Evolutionary conservation across 1,140 invertebrate genomes (phyloP).

Genomic region (Drosophila baimaii): DNA sequence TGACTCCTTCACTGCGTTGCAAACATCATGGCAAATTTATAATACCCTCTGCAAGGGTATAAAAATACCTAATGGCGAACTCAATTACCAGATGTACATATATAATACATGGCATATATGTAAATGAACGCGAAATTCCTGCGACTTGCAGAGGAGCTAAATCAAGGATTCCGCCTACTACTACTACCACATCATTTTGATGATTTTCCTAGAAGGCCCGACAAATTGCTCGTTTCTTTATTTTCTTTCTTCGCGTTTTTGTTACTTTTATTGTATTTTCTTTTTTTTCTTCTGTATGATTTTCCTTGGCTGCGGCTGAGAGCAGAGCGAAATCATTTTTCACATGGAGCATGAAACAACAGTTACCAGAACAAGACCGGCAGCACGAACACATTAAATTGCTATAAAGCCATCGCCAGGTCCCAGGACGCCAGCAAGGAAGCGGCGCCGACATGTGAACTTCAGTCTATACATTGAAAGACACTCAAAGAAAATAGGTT

Average conservation of each 20-base stretch:
- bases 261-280: conserved; percentile 2
- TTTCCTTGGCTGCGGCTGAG: conserved; percentile 8
- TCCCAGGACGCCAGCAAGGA: conserved; percentile 34
- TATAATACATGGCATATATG: conserved; percentile 26
- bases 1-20: too few species aligned
- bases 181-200: conserved; percentile 25
- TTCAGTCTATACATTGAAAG: conserved; percentile 4
- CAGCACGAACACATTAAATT: conserved; percentile 70
- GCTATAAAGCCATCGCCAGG: conserved; percentile 72
- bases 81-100: conserved; percentile 34
- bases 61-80: conserved; percentile 20
- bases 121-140: conserved; percentile 32
- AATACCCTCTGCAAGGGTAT: too few species aligned
- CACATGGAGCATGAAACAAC: conserved; percentile 50
- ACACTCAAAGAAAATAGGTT: not conserved
- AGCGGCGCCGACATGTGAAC: conserved; percentile 46
- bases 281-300: conserved; percentile 12
- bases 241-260: conserved; percentile 23
- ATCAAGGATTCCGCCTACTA: conserved; percentile 30
- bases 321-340: conserved; percentile 68
- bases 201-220: conserved; percentile 55
- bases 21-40: too few species aligned
- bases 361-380: conserved; percentile 21
- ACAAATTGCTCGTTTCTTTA: conserved; percentile 59
- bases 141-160: conserved; percentile 18